Conservation (phyloP, 2,797 vertebrate genomes). For the Danionella dracula region DNA sequence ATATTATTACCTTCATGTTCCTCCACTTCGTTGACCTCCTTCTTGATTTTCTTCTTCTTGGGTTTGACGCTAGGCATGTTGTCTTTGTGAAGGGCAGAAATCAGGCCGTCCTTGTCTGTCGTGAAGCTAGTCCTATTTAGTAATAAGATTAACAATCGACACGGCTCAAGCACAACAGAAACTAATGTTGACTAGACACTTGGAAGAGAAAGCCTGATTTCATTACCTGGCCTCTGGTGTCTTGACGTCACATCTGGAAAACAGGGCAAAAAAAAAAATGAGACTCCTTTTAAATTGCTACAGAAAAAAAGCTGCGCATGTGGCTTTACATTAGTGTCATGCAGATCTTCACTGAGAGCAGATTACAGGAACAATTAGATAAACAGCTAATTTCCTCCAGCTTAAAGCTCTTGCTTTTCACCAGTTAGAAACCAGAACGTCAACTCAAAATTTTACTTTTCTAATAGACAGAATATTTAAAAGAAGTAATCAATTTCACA, state of each 20-base stretch:
- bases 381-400: neutral
- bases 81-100: constrained; percentile 54
- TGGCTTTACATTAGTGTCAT: neutral
- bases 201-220: neutral
- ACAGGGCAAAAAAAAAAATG: neutral
- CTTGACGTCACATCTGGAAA: constrained; percentile 16
- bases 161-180: neutral
- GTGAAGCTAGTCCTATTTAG: neutral
- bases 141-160: neutral
- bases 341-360: neutral
- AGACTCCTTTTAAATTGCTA: neutral
- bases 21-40: constrained; percentile 70
- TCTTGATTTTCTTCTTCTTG: constrained; percentile 86
- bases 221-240: constrained; percentile 24
- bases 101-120: neutral
- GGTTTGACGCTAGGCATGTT: constrained; percentile 77
- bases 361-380: neutral
- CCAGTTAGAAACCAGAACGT: neutral
- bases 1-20: constrained; percentile 55
- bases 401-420: neutral
- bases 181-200: neutral
- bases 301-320: neutral
- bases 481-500: too few relatives aligned
- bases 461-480: too few relatives aligned
- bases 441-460: too few relatives aligned